Percentiles rank a stretch among this genome's conserved stretches.
These are phyloP conservation scores for Marisa cornuarietis DNA, from an alignment of 1,140 invertebrate genomes.

Conservation along the genomic window DNA sequence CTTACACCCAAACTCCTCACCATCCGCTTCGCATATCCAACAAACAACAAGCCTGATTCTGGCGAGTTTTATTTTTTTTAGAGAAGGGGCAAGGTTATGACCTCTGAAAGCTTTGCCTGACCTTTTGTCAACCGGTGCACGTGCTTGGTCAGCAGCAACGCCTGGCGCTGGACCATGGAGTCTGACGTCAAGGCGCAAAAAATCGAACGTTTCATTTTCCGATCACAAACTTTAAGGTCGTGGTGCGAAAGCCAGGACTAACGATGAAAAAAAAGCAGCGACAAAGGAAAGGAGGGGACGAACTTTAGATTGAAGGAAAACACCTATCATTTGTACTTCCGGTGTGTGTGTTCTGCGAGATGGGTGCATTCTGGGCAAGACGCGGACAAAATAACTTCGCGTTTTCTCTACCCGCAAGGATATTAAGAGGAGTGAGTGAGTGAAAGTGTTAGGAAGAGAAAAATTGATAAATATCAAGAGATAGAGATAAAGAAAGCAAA, in stretches of 20 bases:
- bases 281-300: slow-evolving; percentile 21
- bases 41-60: too few species aligned
- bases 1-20: too few species aligned
- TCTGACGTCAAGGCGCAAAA: too few species aligned
- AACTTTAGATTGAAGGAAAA: slow-evolving; percentile 21
- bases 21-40: too few species aligned
- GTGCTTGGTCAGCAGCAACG: too few species aligned
- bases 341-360: slow-evolving; percentile 5
- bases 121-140: too few species aligned
- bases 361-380: not conserved
- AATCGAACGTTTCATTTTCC: slow-evolving; percentile 19
- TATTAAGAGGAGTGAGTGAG: not conserved
- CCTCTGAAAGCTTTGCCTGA: too few species aligned
- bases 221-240: slow-evolving; percentile 16
- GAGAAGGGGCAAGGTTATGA: too few species aligned
- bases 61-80: too few species aligned
- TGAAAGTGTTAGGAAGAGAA: not conserved
- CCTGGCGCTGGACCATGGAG: too few species aligned
- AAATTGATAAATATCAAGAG: not conserved
- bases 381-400: not conserved
- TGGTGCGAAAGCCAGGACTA: not conserved
- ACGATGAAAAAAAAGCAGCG: slow-evolving; percentile 21
- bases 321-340: slow-evolving; percentile 22
- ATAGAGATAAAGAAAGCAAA: not conserved
- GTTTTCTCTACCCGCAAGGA: too few species aligned